Conservation (phyloP, 2,888 invertebrate species). For the Lepetodrilus schrolli region DNA sequence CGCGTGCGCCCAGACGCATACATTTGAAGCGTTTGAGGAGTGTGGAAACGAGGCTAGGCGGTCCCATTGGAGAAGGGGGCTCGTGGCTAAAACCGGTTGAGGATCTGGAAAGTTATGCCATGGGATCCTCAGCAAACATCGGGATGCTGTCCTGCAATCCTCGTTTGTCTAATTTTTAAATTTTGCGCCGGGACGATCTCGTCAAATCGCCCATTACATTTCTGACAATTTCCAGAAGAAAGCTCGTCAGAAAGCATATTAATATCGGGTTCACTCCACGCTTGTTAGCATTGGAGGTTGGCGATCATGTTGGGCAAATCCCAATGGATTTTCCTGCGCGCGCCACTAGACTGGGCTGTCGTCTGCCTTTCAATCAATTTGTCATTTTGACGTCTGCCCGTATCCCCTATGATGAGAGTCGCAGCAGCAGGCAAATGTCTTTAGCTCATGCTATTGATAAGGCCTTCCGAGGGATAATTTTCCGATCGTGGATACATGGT, state of each 20-base stretch:
- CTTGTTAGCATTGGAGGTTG: constrained; percentile 25
- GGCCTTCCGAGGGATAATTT: constrained; percentile 39
- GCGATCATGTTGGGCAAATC: constrained; percentile 35
- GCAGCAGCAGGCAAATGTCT: constrained; percentile 30
- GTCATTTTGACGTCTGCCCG: constrained; percentile 44
- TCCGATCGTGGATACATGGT: constrained; percentile 37
- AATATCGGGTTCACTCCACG: constrained; percentile 30
- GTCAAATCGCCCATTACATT: constrained; percentile 37
- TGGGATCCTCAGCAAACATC: constrained; percentile 28
- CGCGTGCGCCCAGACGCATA: constrained; percentile 38
- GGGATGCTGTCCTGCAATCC: constrained; percentile 13
- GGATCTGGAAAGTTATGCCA: constrained; percentile 7
- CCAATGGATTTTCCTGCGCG: constrained; percentile 32
- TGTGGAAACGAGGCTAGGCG: constrained; percentile 25
- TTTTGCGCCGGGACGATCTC: constrained; percentile 36
- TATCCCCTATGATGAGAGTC: constrained; percentile 37
- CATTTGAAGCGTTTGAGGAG: constrained; percentile 33
- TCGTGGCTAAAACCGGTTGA: constrained; percentile 25
- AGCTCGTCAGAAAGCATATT: constrained; percentile 32
- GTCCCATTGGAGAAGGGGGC: constrained; percentile 30
- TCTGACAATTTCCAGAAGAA: constrained; percentile 35
- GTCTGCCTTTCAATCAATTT: constrained; percentile 47
- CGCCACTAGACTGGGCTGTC: constrained; percentile 38
- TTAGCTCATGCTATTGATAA: constrained; percentile 39
- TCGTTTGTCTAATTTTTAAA: constrained; percentile 33